phyloP scores from a whole-genome alignment of 2,888 invertebrate genomes.

The Zeuzera pyrina region DNA sequence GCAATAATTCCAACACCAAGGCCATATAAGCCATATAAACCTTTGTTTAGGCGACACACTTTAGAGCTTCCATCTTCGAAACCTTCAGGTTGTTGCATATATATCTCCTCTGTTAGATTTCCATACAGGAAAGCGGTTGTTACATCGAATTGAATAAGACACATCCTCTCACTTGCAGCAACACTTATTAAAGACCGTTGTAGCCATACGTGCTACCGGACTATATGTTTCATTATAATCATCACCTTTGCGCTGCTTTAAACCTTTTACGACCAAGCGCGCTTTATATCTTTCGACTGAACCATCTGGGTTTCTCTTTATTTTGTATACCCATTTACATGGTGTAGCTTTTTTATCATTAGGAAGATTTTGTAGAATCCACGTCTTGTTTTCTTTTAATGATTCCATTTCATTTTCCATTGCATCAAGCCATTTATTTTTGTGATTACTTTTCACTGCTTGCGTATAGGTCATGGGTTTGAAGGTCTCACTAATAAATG shows the following conservation, averaged over 20 bases:
- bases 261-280: constrained; percentile 9
- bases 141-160: not conserved
- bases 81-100: not conserved
- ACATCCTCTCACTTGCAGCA: not conserved
- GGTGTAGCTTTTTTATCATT: constrained; percentile 12
- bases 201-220: not conserved
- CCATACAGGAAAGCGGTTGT: not conserved
- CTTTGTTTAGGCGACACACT: not conserved
- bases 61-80: not conserved
- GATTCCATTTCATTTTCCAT: constrained; percentile 20
- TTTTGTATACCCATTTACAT: constrained; percentile 14
- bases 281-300: constrained; percentile 16
- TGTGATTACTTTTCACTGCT: not conserved
- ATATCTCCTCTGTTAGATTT: not conserved
- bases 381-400: constrained; percentile 18
- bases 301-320: constrained; percentile 16
- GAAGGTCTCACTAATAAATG: not conserved
- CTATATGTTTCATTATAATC: not conserved
- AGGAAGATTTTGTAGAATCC: constrained; percentile 17
- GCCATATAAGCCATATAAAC: not conserved
- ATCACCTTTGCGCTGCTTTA: not conserved
- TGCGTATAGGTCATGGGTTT: not conserved
- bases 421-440: constrained; percentile 15
- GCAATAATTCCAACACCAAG: not conserved
- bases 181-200: not conserved